These are phyloP conservation scores for Netelia inedita DNA, from an alignment of 2,888 invertebrate species.

Conservation along the genomic window DNA sequence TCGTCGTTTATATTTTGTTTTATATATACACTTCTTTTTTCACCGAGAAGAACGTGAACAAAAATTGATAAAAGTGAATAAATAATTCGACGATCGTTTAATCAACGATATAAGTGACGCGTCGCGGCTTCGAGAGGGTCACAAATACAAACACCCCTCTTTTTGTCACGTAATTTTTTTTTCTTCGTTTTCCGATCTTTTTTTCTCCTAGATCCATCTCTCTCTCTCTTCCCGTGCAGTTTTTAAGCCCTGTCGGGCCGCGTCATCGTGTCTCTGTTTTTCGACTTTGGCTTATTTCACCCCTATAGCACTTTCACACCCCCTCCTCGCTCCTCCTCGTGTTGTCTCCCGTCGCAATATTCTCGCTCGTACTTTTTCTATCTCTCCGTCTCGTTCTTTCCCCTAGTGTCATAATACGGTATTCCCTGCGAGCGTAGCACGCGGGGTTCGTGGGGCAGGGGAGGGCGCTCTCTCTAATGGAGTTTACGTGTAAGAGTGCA, in stretches of 20 bases:
- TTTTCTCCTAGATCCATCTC: slow-evolving; percentile 12
- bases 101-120: too few relatives aligned
- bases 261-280: slow-evolving; percentile 14
- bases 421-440: slow-evolving; percentile 75
- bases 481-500: slow-evolving; percentile 83
- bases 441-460: not conserved
- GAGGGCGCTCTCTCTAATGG: slow-evolving; percentile 80
- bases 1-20: not conserved
- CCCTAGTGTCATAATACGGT: slow-evolving; percentile 78
- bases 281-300: slow-evolving; percentile 37
- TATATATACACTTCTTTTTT: too few relatives aligned
- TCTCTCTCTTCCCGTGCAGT: slow-evolving; percentile 1
- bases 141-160: not conserved
- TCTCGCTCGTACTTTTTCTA: slow-evolving; percentile 48
- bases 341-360: not conserved
- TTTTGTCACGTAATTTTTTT: not conserved
- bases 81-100: not conserved
- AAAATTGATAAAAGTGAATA: not conserved
- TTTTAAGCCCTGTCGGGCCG: slow-evolving; percentile 21
- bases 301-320: slow-evolving; percentile 40
- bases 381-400: slow-evolving; percentile 60
- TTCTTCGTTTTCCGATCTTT: not conserved
- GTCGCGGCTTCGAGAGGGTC: too few relatives aligned
- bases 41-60: not conserved
- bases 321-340: slow-evolving; percentile 38